Conservation (phyloP, 2,113 vertebrate genomes). For the Trogon melanurus region DNA sequence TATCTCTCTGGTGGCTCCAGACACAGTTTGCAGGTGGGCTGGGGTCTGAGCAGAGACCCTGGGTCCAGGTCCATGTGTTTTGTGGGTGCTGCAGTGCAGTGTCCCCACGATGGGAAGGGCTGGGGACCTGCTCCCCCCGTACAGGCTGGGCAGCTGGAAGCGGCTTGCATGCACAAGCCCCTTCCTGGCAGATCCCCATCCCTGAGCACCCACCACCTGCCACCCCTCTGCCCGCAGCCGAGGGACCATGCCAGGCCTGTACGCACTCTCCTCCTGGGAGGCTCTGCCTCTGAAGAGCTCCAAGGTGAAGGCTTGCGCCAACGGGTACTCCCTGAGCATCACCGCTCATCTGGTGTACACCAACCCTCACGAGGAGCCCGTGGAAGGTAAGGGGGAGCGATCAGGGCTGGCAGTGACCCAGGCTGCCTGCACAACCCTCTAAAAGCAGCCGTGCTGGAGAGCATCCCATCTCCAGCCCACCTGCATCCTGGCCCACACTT, state of each 20-base stretch:
- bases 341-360: conserved; percentile 86
- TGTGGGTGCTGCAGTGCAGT: background rate
- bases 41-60: background rate
- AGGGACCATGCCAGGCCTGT: conserved; percentile 90
- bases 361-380: conserved; percentile 84
- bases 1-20: background rate
- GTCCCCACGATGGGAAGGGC: background rate
- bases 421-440: background rate
- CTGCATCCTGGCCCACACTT: background rate
- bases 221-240: background rate
- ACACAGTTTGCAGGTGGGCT: background rate
- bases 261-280: conserved; percentile 88
- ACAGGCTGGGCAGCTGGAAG: background rate
- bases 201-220: background rate
- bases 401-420: accelerated
- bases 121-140: background rate
- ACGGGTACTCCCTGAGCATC: conserved; percentile 90
- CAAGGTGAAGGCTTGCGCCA: conserved; percentile 89
- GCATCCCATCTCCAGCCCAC: background rate
- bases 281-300: conserved; percentile 91
- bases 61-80: background rate
- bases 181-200: accelerated
- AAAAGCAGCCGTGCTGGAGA: background rate
- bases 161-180: background rate
- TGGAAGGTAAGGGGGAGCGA: conserved; percentile 83